Percentiles rank a stretch among this genome's conserved stretches.
Conservation (phyloP, 1,140 invertebrate species). For the Lerema accius region DNA sequence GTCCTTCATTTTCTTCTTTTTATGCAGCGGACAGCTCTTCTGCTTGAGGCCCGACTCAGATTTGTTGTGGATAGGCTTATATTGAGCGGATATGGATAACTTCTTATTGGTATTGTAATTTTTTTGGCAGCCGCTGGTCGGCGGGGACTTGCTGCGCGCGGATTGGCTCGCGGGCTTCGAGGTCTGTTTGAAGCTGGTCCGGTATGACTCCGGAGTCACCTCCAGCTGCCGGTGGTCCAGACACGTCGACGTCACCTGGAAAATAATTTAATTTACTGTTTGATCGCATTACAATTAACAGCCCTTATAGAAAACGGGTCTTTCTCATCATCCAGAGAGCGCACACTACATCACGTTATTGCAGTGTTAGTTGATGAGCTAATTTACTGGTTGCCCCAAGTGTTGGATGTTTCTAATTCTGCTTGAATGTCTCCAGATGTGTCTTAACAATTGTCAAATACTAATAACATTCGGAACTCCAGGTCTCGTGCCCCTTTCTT, state of each 20-base stretch:
- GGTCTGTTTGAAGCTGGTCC: slow-evolving; percentile 33
- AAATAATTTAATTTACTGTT: no score
- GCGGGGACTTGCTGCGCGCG: slow-evolving; percentile 10
- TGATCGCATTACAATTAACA: no score
- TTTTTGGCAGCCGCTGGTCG: slow-evolving; percentile 60
- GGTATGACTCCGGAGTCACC: slow-evolving; percentile 44
- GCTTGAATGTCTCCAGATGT: no score
- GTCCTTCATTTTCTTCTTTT: slow-evolving; percentile 69
- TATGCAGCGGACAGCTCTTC: slow-evolving; percentile 69
- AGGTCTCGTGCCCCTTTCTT: no score
- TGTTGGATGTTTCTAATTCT: no score
- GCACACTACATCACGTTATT: no score
- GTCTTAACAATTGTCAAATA: no score
- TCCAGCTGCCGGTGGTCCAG: slow-evolving; percentile 73
- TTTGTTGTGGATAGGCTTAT: slow-evolving; percentile 71
- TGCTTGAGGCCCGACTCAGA: slow-evolving; percentile 62
- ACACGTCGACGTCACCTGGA: slow-evolving; percentile 70
- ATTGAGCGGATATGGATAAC: slow-evolving; percentile 59
- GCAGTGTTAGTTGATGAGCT: no score
- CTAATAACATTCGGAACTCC: no score
- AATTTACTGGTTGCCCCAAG: no score
- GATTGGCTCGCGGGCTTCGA: slow-evolving; percentile 36
- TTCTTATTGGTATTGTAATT: slow-evolving; percentile 55
- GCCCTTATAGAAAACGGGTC: no score
- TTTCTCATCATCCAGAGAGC: no score